These are phyloP conservation scores for Hyaena hyaena DNA, from an alignment of 2,113 vertebrate genomes.

Conservation along the genomic window DNA sequence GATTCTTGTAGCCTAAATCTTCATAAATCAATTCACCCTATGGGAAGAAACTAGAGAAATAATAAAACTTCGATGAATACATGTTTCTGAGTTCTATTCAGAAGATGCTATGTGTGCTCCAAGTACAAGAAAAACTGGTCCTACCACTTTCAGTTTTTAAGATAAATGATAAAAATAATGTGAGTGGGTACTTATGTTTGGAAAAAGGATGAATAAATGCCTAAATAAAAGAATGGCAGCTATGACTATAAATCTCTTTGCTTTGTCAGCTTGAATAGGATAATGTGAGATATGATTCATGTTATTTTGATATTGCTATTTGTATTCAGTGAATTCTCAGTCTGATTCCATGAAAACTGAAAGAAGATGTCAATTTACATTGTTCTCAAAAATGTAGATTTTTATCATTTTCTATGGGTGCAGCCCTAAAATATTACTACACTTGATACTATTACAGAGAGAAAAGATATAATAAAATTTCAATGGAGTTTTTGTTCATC, in stretches of 20 bases:
- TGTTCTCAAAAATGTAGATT: conserved; percentile 43
- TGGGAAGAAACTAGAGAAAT: not conserved
- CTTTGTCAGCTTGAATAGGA: conserved; percentile 41
- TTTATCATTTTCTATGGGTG: conserved; percentile 27
- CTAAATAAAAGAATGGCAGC: conserved; percentile 16
- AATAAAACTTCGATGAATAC: not conserved
- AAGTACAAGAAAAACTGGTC: not conserved
- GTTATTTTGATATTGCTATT: conserved; percentile 43
- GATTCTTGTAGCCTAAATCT: not conserved
- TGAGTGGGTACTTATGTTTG: not conserved
- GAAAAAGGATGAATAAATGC: conserved; percentile 25
- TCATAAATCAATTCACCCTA: not conserved
- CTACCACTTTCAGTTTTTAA: conserved; percentile 23
- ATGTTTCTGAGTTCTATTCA: not conserved
- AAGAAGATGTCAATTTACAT: conserved; percentile 50
- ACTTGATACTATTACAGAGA: not conserved
- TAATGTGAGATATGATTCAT: conserved; percentile 25
- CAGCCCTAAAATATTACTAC: conserved; percentile 1
- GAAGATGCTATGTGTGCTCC: not conserved
- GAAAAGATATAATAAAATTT: not conserved
- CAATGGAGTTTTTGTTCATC: not conserved
- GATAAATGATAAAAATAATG: conserved; percentile 33
- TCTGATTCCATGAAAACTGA: conserved; percentile 46
- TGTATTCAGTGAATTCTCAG: conserved; percentile 41
- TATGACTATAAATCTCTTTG: not conserved